Percentiles rank a stretch among this genome's conserved stretches.
Evolutionary conservation across 2,113 vertebrate species (phyloP).

Genomic region (Hipposideros armiger): DNA sequence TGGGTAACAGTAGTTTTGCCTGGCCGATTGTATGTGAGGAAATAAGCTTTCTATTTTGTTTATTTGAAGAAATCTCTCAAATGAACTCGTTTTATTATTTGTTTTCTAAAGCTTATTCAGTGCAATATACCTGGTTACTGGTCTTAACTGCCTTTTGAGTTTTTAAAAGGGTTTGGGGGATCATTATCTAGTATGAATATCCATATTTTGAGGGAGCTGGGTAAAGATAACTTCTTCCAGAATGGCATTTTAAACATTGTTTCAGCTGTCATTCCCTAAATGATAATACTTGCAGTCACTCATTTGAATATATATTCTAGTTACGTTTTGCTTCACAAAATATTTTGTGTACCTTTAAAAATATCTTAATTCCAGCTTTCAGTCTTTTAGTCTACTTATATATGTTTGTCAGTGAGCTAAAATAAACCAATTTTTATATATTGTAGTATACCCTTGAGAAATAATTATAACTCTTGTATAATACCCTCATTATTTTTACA

Average conservation of each 20-base stretch:
- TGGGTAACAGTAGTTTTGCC: not conserved
- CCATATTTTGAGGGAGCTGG: not conserved
- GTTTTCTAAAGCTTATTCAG: conserved; percentile 18
- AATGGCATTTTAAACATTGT: not conserved
- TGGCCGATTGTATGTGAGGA: not conserved
- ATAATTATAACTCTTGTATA: not conserved
- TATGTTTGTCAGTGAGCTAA: conserved; percentile 16
- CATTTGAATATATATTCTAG: not conserved
- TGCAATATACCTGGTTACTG: not conserved
- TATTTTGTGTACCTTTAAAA: conserved; percentile 22
- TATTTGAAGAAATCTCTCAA: not conserved
- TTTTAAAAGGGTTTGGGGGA: not conserved
- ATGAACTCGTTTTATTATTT: not conserved
- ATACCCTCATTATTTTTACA: not conserved
- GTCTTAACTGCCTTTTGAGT: not conserved
- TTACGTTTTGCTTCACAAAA: not conserved
- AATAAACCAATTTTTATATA: not conserved
- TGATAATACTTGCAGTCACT: not conserved
- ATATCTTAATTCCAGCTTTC: not conserved
- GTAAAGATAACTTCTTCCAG: not conserved
- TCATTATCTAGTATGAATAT: not conserved
- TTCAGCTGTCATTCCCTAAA: not conserved
- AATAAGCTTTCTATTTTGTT: not conserved
- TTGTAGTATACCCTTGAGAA: not conserved
- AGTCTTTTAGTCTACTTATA: not conserved